A percentile compares a stretch with the other conserved stretches of the same genome.
Conservation (phyloP, 2,113 vertebrate genomes). For the Psittacula cyanocephala region DNA sequence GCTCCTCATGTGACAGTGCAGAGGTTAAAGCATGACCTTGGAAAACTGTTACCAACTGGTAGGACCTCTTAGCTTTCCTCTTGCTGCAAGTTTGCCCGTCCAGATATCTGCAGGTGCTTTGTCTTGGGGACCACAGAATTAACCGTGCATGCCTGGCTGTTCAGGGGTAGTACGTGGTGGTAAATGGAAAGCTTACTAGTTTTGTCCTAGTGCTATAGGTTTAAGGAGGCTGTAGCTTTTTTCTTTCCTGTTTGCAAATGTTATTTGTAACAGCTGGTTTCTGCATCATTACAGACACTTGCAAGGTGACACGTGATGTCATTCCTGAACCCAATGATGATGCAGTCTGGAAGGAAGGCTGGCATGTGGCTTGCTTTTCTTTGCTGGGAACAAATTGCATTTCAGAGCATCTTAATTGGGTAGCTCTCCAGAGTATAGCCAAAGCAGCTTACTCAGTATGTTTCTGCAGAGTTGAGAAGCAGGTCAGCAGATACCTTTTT, state of each 20-base stretch:
- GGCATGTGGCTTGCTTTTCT: background rate
- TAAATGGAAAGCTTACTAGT: background rate
- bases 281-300: slow-evolving; percentile 5
- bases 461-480: slow-evolving; percentile 66
- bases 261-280: background rate
- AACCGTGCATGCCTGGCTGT: background rate
- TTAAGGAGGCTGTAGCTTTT: background rate
- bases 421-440: slow-evolving; percentile 26
- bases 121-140: background rate
- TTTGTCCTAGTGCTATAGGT: background rate
- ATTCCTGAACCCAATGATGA: background rate
- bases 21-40: background rate
- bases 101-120: background rate
- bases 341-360: background rate
- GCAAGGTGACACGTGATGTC: slow-evolving; percentile 52
- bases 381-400: slow-evolving; percentile 6
- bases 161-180: background rate
- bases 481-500: slow-evolving; percentile 74
- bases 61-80: background rate
- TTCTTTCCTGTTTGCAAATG: background rate
- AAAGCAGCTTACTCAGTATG: slow-evolving; percentile 54
- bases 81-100: background rate
- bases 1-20: background rate
- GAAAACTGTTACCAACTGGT: background rate
- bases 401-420: slow-evolving; percentile 29